A percentile compares a stretch with the other conserved stretches of the same genome.
phyloP scores from a whole-genome alignment of 2,888 invertebrate species.

The Lamproptera curius region DNA sequence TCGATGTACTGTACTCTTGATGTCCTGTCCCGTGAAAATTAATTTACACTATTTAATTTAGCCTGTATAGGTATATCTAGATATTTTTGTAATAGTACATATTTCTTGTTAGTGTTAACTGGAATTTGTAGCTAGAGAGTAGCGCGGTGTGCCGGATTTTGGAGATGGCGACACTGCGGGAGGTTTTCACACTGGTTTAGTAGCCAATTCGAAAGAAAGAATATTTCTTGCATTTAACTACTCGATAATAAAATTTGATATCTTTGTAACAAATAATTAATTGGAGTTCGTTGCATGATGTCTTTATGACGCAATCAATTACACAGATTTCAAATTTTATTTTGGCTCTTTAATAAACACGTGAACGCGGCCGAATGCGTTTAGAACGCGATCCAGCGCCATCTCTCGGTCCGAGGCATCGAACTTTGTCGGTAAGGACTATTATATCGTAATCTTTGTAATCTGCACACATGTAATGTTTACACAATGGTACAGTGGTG shows the following conservation, averaged over 20 bases:
- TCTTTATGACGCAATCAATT: no score
- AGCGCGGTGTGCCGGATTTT: constrained; percentile 37
- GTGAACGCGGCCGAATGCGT: no score
- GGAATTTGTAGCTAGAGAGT: constrained; percentile 48
- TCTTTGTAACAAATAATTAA: no score
- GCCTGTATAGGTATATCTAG: constrained; percentile 62
- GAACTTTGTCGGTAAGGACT: constrained; percentile 46
- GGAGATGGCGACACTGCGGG: constrained; percentile 28
- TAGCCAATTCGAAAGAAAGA: no score
- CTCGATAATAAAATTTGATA: no score
- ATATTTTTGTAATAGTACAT: constrained; percentile 75
- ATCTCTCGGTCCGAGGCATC: constrained; percentile 27
- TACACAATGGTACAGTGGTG: constrained; percentile 69
- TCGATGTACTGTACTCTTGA: constrained; percentile 75
- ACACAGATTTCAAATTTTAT: no score
- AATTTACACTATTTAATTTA: constrained; percentile 67
- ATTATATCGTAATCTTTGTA: no score
- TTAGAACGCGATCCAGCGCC: constrained; percentile 35
- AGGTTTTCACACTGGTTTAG: neutral
- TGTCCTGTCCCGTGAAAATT: constrained; percentile 69
- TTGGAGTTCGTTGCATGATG: no score
- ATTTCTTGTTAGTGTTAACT: constrained; percentile 63
- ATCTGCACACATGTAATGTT: constrained; percentile 61
- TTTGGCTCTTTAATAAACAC: no score
- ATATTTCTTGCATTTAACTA: no score